These are phyloP conservation scores for Kryphioiulus occultus DNA, from an alignment of 2,888 invertebrate species.

Conservation along the genomic window DNA sequence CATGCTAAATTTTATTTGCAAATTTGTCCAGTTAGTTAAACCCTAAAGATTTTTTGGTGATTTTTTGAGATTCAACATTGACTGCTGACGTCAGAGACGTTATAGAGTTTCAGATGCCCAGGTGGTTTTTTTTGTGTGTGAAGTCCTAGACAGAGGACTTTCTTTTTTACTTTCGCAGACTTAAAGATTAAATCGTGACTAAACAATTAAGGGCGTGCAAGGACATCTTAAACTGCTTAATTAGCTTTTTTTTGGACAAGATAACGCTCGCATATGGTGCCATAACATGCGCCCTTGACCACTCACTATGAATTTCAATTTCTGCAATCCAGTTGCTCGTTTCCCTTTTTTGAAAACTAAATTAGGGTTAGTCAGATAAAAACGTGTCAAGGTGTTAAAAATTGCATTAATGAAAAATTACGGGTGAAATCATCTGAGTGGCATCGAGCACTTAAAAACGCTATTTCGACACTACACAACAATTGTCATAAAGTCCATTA, in stretches of 20 bases:
- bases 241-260: not conserved
- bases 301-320: constrained; percentile 2
- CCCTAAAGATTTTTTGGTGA: too few species aligned
- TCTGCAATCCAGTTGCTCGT: constrained; percentile 1
- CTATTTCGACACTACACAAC: not conserved
- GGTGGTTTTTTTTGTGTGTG: not conserved
- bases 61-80: too few species aligned
- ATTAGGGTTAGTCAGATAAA: constrained; percentile 12
- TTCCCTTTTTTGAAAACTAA: not conserved
- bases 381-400: constrained; percentile 18
- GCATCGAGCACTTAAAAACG: not conserved
- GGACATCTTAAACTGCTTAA: not conserved
- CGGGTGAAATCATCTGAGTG: not conserved
- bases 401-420: not conserved
- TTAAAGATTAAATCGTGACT: not conserved
- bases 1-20: too few species aligned
- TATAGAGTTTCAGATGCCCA: too few species aligned
- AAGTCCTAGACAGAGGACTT: constrained; percentile 8
- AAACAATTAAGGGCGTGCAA: constrained; percentile 28
- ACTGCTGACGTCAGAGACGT: too few species aligned
- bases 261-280: not conserved
- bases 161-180: not conserved
- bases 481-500: not conserved
- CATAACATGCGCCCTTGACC: constrained; percentile 27
- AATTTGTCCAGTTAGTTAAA: too few species aligned